Conservation (phyloP, 2,888 invertebrate genomes). For the Sturmia bella region DNA sequence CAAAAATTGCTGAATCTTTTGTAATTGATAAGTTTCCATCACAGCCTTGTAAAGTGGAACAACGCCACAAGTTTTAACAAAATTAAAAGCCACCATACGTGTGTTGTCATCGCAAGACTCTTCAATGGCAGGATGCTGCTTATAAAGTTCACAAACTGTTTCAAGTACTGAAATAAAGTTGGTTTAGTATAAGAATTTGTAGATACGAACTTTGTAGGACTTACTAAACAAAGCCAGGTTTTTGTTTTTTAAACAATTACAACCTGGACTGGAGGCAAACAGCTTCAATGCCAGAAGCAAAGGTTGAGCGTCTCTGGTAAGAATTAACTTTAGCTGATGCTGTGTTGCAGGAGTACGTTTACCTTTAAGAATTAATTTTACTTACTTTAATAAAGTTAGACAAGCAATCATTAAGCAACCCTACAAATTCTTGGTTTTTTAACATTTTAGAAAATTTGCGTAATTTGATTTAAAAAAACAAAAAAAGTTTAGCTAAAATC, state of each 20-base stretch:
- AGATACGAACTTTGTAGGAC: slow-evolving; percentile 30
- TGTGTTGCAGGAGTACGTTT: slow-evolving; percentile 76
- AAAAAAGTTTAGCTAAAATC: no score
- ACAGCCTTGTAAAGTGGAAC: slow-evolving; percentile 85
- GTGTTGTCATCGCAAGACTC: slow-evolving; percentile 82
- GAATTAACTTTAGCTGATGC: slow-evolving; percentile 74
- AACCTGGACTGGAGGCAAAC: slow-evolving; percentile 80
- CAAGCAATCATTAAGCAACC: no score
- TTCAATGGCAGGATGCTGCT: slow-evolving; percentile 81
- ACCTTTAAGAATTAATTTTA: slow-evolving; percentile 73
- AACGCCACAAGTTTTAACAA: slow-evolving; percentile 87
- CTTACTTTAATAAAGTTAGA: no score
- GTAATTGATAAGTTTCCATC: slow-evolving; percentile 85
- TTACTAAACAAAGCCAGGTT: slow-evolving; percentile 77
- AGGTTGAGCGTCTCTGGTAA: slow-evolving; percentile 75
- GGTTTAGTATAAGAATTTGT: no score
- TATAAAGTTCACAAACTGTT: slow-evolving; percentile 84
- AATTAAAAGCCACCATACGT: slow-evolving; percentile 88
- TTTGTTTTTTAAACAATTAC: slow-evolving; percentile 80
- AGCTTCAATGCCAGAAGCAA: slow-evolving; percentile 79
- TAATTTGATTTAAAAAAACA: no score
- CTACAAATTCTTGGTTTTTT: no score
- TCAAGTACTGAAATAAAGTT: slow-evolving; percentile 83
- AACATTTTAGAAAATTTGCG: no score
- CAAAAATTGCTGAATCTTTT: slow-evolving; percentile 85